Conservation (phyloP, 2,113 vertebrate genomes). For the Malurus alboscapulatus region DNA sequence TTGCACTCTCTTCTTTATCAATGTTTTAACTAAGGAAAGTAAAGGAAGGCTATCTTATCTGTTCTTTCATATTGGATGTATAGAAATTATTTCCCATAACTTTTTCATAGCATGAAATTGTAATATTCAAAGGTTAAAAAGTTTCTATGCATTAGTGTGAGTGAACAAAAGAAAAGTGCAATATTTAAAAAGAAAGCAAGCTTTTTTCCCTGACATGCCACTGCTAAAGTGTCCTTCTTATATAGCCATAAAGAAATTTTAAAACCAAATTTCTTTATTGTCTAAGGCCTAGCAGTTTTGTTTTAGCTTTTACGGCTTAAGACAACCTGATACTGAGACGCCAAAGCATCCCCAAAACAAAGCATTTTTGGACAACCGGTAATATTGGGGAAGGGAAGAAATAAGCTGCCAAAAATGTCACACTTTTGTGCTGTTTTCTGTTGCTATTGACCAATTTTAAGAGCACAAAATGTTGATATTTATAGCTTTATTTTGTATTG, state of each 20-base stretch:
- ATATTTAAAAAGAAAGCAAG: constrained; percentile 69
- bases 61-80: constrained; percentile 65
- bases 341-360: constrained; percentile 74
- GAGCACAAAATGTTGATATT: constrained; percentile 75
- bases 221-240: constrained; percentile 77
- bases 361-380: constrained; percentile 59
- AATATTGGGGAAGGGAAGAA: constrained; percentile 62
- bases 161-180: constrained; percentile 80
- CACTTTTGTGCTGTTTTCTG: constrained; percentile 66
- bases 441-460: constrained; percentile 65
- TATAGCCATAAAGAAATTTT: constrained; percentile 73
- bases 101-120: constrained; percentile 58
- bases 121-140: constrained; percentile 63
- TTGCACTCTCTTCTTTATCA: constrained; percentile 74
- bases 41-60: constrained; percentile 61
- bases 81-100: constrained; percentile 69
- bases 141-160: constrained; percentile 78
- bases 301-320: constrained; percentile 64
- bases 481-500: constrained; percentile 79
- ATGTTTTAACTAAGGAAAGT: constrained; percentile 55
- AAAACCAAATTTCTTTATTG: constrained; percentile 73
- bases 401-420: constrained; percentile 72
- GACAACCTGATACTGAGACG: constrained; percentile 63
- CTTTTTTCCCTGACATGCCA: constrained; percentile 54
- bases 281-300: constrained; percentile 64